Evolutionary conservation across 2,113 vertebrate genomes (phyloP).

Genomic region (Heterotilapia buettikoferi): DNA sequence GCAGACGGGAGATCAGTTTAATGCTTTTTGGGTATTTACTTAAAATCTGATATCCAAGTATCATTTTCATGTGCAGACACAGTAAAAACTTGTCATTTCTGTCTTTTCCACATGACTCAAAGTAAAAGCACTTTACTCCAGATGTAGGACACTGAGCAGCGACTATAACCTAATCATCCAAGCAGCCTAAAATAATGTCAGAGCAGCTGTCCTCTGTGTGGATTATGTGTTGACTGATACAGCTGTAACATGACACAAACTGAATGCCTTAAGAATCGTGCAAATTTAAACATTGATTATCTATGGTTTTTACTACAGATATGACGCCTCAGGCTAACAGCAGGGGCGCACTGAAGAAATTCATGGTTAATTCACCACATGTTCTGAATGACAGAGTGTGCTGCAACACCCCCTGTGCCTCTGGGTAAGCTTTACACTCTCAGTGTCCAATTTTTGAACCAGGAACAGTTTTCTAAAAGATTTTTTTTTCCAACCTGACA

Average conservation of each 20-base stretch:
- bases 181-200: background rate
- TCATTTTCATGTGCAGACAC: background rate
- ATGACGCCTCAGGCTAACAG: background rate
- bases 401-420: background rate
- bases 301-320: constrained; percentile 1
- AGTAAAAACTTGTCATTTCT: background rate
- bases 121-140: background rate
- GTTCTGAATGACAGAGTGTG: background rate
- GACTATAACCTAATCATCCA: background rate
- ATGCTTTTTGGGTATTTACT: background rate
- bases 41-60: background rate
- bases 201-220: background rate
- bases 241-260: background rate
- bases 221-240: constrained; percentile 2
- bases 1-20: background rate
- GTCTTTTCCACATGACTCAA: background rate
- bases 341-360: background rate
- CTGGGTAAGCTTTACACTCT: background rate
- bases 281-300: constrained; percentile 32
- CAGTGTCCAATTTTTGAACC: background rate
- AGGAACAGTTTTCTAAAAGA: background rate
- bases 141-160: background rate
- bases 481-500: background rate
- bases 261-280: background rate
- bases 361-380: background rate